These are phyloP conservation scores for Calliopsis andreniformis DNA, from an alignment of 1,140 invertebrate genomes.

Conservation along the genomic window DNA sequence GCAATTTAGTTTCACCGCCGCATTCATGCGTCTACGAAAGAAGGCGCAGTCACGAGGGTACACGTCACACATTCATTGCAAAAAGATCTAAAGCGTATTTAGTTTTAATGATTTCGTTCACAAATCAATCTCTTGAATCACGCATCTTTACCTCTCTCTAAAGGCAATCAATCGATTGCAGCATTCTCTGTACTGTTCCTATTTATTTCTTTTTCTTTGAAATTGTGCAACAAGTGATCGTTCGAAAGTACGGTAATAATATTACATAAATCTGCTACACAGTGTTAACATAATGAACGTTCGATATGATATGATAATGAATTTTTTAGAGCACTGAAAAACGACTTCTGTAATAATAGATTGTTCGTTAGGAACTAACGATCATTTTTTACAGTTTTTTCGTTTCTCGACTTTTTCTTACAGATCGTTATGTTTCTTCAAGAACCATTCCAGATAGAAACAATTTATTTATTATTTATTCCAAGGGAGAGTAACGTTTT, in stretches of 20 bases:
- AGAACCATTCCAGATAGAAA: no score
- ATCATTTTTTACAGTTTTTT: no score
- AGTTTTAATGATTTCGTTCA: constrained; percentile 6
- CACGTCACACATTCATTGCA: not conserved
- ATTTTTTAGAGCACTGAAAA: not conserved
- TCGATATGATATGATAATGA: not conserved
- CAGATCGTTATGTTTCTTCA: no score
- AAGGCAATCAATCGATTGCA: not conserved
- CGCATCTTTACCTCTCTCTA: not conserved
- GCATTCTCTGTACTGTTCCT: not conserved
- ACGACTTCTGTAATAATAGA: not conserved
- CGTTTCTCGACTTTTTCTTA: no score
- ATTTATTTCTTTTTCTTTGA: not conserved
- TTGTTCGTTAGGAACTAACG: not conserved
- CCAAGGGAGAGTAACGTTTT: no score
- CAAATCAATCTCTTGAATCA: not conserved
- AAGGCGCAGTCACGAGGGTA: no score
- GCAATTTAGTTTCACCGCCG: constrained; percentile 20
- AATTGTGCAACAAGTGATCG: not conserved
- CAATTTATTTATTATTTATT: no score
- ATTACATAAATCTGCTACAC: not conserved
- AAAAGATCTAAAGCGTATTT: not conserved
- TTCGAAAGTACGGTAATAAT: not conserved
- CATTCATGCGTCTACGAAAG: constrained; percentile 3
- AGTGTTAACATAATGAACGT: not conserved